Evolutionary conservation across 2,888 invertebrate genomes (phyloP), one percentile per base, ranked within the genome.

Genomic region (Acrobasis consociella): DNA sequence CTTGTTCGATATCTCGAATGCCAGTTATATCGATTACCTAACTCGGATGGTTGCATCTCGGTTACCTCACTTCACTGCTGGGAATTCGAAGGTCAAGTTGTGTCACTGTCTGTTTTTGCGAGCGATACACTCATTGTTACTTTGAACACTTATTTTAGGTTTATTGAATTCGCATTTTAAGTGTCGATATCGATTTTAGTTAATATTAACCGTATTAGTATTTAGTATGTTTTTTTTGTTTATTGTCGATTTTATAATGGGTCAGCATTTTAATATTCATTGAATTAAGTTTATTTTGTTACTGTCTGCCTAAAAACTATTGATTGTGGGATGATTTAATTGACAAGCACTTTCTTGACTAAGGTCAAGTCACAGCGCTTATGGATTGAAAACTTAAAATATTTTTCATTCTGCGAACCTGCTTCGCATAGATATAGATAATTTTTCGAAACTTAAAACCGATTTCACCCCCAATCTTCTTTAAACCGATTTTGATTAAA

Each of bases 21-120:
- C 38, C 17, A 10, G 37, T 58, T 58, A 59, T 59, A 38, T 59
- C 37, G 50, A 38, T 59, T 59, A 59, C 50, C 59, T 59, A 50
- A 50, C 38, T 16, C 38, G 16, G 8, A 7, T 49, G 49, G 59
- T 31, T 38, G 59, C 59, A 60, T 58, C 58, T 60, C 58, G 50
- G 38, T 60, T 60, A 60, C 59, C 16, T 60, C 59, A 51, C 59
- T 49, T 60, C 59, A 51, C 59, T 49, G 38, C 22, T 17, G 37
- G 17, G 46, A 60, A 38, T 49, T 15, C n/a, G 50, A 60, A 60
- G 59, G 59, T 60, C 59, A 50, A 9, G 13, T 60, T 60, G 50
- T 60, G 59, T 50, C 59, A 50, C 49, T 17, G 59, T 38, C 49
- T 49, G 49, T 13, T 60, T 50, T 60, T 60, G 38, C 38, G 38